Evolutionary conservation across 2,888 invertebrate species (phyloP), one percentile per base, ranked within the genome.

Genomic region (Troides helena): DNA sequence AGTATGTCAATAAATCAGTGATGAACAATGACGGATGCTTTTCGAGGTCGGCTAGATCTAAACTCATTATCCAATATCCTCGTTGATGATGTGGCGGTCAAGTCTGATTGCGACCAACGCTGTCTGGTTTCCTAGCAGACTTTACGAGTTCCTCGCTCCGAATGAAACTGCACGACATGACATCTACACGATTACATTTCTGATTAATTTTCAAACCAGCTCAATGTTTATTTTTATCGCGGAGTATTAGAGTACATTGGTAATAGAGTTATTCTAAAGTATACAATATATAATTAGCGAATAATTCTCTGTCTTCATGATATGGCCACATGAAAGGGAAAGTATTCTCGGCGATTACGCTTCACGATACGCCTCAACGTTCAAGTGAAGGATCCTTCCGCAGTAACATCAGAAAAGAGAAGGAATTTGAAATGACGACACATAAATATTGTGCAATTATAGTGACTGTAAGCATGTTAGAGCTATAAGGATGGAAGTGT

Each of bases 21-120:
- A 63, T 60, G 53, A 58, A 66, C 25, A 30, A 46, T 67, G 72
- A 74, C 78, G 79, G 78, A 78, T 77, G 77, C 74, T 72, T 73
- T 75, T 69, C 75, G 76, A 79, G 77, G 78, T 68, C 78, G 71
- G 25, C 67, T 72, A 73, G 72, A 73, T 73, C 74, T 75, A 77
- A 77, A 77, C 82, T 80, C 86, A 87, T 89, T 83, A 88, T 88
- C 74, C 83, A 88, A 89, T 89, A 86, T 88, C 85, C 87, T 83
- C 69, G 74, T 74, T 69, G 70, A 63, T 12, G 67, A 59, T 73
- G 69, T 75, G 79, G 30, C 77, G 77, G 80, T 76, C 75, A 57
- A 74, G 75, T 77, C 80, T 78, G 77, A 80, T 77, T 78, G 71
- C 74, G 73, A 68, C 67, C 68, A 67, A 71, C 62, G 58, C 65